Percentiles rank a stretch among this genome's conserved stretches.
These are phyloP conservation scores for Agrilus mali DNA, from an alignment of 2,888 invertebrate genomes.

Conservation along the genomic window DNA sequence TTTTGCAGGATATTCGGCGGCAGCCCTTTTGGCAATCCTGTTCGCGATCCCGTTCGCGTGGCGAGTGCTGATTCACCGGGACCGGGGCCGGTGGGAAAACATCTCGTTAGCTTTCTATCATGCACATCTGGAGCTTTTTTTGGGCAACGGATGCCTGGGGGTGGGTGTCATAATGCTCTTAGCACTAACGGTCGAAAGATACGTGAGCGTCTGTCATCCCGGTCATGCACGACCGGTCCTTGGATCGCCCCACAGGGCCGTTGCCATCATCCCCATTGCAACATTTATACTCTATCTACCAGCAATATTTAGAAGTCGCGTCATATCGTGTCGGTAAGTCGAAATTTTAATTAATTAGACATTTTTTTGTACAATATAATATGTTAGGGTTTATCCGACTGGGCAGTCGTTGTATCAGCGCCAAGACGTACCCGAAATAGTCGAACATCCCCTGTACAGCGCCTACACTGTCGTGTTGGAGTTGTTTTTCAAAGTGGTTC, in stretches of 20 bases:
- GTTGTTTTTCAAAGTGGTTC: slow-evolving; percentile 52
- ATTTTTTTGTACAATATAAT: slow-evolving; percentile 14
- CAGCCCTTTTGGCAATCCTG: slow-evolving; percentile 58
- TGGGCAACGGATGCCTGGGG: slow-evolving; percentile 60
- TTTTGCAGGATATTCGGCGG: slow-evolving; percentile 58
- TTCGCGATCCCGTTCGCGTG: slow-evolving; percentile 58
- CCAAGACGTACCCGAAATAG: slow-evolving; percentile 25
- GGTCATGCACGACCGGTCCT: slow-evolving; percentile 51
- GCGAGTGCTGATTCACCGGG: slow-evolving; percentile 51
- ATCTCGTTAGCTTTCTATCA: slow-evolving; percentile 55
- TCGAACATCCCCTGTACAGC: slow-evolving; percentile 29
- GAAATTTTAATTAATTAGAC: slow-evolving; percentile 10
- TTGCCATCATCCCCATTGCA: slow-evolving; percentile 47
- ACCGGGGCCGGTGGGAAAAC: slow-evolving; percentile 51
- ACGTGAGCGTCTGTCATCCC: slow-evolving; percentile 63
- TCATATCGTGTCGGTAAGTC: slow-evolving; percentile 37
- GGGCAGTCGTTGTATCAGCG: slow-evolving; percentile 45
- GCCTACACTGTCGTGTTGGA: slow-evolving; percentile 51
- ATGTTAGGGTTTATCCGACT: slow-evolving; percentile 30
- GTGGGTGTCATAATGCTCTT: slow-evolving; percentile 67
- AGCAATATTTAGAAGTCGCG: slow-evolving; percentile 49
- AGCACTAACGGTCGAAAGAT: slow-evolving; percentile 60
- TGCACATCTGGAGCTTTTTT: slow-evolving; percentile 54
- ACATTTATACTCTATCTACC: slow-evolving; percentile 58
- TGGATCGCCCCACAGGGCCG: slow-evolving; percentile 51